Evolutionary conservation across 1,140 invertebrate species (phyloP), one percentile per base, ranked within the genome.

Genomic region (Paracyclopina nana): DNA sequence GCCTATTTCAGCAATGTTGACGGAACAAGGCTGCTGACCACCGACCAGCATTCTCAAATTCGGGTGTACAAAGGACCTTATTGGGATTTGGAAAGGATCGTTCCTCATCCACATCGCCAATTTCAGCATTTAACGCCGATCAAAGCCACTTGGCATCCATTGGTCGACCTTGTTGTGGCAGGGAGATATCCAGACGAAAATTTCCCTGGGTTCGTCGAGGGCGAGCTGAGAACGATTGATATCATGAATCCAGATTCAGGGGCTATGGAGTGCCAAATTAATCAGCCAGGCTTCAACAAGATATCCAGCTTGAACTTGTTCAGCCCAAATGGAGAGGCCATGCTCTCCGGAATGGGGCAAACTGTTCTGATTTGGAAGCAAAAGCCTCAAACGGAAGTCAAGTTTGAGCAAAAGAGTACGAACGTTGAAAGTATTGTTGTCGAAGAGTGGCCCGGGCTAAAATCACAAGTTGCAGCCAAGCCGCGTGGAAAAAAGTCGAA

Each of bases 61-160:
- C 48, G 60, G 22, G 55, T 66, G 1, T 67, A 63, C 54, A 44
- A 29, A 6, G 58, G 58, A 18, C 62, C 63, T 27, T 43, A 54
- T 16, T 67, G 65, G 65, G 49, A 55, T 27, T 53, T 62, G 14
- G 58, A 61, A 45, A 58, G 46, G 26, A 57, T 54, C 1, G 63
- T 67, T 34, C 34, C 46, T 18, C 65, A 66, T 57, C 64, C 65
- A 40, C 63, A 65, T 54, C 58, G 63, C 18, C 63, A 63, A 46
- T 66, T 65, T 50, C 63, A 64, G 41, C 63, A 66, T 55, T 50
- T 65, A 0, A 65, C 63, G 9, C 63, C 63, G 6, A 63, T 66
- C 6, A 66, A 64, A 60, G 64, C 64, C n/a, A 55, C 56, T 6
- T 67, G 65, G 65, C 62, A 66, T 53, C 64, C 65, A 2, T 52